A percentile compares a stretch with the other conserved stretches of the same genome.
Evolutionary conservation across 2,888 invertebrate species (phyloP).

Genomic region (Phrixothrix hirtus): DNA sequence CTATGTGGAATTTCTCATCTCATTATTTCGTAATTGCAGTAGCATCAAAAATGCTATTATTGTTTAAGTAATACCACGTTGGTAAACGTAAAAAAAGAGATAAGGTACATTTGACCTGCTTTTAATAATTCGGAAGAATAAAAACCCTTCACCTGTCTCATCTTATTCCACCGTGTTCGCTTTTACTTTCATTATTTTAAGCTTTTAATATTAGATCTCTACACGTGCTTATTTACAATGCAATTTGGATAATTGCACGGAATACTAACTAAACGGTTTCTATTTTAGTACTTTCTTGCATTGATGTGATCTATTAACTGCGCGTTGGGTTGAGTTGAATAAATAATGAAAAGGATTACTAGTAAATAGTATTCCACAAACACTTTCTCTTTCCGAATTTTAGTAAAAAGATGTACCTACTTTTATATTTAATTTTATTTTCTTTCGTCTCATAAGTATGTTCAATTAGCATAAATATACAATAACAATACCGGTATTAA

Average conservation of each 20-base stretch:
- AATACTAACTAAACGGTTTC: background rate
- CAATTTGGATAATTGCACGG: too few species aligned
- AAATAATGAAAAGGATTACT: slow-evolving; percentile 3
- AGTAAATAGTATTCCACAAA: background rate
- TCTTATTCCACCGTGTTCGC: slow-evolving; percentile 6
- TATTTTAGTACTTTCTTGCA: slow-evolving; percentile 17
- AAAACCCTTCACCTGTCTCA: slow-evolving; percentile 26
- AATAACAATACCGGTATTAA: slow-evolving; percentile 36
- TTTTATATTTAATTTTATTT: background rate
- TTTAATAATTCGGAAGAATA: slow-evolving; percentile 3
- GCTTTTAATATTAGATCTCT: slow-evolving; percentile 6
- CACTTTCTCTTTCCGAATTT: slow-evolving; percentile 5
- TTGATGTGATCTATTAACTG: slow-evolving; percentile 11
- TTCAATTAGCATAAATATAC: slow-evolving; percentile 46
- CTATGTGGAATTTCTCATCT: slow-evolving; percentile 1
- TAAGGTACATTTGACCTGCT: slow-evolving; percentile 8
- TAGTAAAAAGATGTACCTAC: background rate
- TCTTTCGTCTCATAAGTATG: slow-evolving; percentile 1
- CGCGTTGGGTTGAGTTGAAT: slow-evolving; percentile 8
- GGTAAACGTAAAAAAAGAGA: slow-evolving; percentile 4
- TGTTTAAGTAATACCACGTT: slow-evolving; percentile 6
- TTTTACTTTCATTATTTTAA: slow-evolving; percentile 20
- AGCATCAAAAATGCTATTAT: background rate
- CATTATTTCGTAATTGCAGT: background rate
- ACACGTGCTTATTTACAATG: too few species aligned